Conservation (phyloP, 1,140 invertebrate species). For the Aplysia californica region DNA sequence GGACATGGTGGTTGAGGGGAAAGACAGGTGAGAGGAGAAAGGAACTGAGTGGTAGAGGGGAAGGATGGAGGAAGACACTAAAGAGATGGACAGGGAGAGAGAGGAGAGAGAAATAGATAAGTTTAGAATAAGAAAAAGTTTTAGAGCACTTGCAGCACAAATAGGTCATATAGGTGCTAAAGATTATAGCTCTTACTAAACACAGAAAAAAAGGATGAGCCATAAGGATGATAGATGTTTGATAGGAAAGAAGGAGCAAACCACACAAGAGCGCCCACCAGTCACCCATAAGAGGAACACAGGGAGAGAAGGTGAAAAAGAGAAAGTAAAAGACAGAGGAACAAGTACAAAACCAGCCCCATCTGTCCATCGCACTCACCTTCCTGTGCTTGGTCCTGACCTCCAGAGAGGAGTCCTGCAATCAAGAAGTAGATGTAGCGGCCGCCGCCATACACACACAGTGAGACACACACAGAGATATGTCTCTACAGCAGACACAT, state of each 20-base stretch:
- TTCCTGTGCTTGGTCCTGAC: slow-evolving; percentile 25
- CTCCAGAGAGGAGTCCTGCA: slow-evolving; percentile 22
- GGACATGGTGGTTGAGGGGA: too few species aligned
- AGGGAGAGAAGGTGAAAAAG: not conserved
- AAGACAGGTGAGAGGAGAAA: too few species aligned
- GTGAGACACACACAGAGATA: not conserved
- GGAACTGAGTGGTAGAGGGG: too few species aligned
- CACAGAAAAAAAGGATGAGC: not conserved
- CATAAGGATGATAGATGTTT: too few species aligned
- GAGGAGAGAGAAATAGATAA: too few species aligned
- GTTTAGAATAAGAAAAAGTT: too few species aligned
- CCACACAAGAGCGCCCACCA: not conserved
- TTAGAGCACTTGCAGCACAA: too few species aligned
- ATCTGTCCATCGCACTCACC: not conserved
- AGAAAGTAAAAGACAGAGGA: not conserved
- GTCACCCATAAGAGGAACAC: not conserved
- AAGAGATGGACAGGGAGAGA: too few species aligned
- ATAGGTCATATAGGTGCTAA: too few species aligned
- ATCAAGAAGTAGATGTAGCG: slow-evolving; percentile 19
- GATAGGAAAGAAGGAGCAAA: too few species aligned
- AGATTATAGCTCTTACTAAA: too few species aligned
- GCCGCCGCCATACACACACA: not conserved
- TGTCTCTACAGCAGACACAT: not conserved
- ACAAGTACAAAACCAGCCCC: not conserved
- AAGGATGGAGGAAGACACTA: too few species aligned